Percentiles rank a stretch among this genome's conserved stretches.
Evolutionary conservation across 2,797 vertebrate species (phyloP).

Genomic region (Micrastur ruficollis): DNA sequence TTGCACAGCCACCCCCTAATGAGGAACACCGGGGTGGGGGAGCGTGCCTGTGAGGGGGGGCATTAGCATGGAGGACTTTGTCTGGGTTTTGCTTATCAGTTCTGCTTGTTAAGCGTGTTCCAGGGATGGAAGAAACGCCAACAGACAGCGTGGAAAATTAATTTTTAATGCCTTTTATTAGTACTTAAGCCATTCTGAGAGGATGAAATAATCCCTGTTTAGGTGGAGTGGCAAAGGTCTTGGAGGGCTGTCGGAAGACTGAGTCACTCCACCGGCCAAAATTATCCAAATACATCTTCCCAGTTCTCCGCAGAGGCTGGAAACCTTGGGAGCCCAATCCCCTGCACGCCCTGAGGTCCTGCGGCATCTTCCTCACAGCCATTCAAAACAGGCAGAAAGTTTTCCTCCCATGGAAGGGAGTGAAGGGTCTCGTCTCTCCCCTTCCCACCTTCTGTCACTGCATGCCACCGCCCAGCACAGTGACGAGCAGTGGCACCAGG

Average conservation of each 20-base stretch:
- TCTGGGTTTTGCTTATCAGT: slow-evolving; percentile 63
- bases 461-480: rapidly evolving
- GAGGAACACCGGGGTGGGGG: background rate
- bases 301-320: background rate
- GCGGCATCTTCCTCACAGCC: background rate
- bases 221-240: slow-evolving; percentile 7
- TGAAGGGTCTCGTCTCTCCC: background rate
- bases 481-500: background rate
- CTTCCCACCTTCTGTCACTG: background rate
- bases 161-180: slow-evolving; percentile 73
- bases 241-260: background rate
- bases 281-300: background rate
- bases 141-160: slow-evolving; percentile 69
- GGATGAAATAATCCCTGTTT: slow-evolving; percentile 40
- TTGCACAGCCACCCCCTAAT: background rate
- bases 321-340: background rate
- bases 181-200: slow-evolving; percentile 49
- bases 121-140: slow-evolving; percentile 38
- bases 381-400: background rate
- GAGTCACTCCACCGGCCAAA: background rate
- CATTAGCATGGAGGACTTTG: background rate
- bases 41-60: rapidly evolving
- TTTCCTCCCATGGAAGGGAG: background rate
- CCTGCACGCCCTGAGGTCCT: background rate
- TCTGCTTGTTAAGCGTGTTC: slow-evolving; percentile 64